A percentile compares a stretch with the other conserved stretches of the same genome.
Conservation (phyloP, 2,113 vertebrate genomes). For the Halcyon malimbica region DNA sequence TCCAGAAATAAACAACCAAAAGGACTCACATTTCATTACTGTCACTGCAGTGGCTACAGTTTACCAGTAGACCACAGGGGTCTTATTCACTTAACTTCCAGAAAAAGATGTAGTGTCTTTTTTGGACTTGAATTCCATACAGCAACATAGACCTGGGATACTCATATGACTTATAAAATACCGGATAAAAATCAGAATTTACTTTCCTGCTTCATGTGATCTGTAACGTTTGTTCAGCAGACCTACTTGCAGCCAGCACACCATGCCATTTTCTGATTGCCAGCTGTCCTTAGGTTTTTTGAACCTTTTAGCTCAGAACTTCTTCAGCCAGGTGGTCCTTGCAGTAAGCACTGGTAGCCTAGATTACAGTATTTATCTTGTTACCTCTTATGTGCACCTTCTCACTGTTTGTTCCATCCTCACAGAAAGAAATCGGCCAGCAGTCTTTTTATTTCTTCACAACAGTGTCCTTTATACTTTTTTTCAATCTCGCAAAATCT, state of each 20-base stretch:
- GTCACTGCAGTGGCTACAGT: background rate
- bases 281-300: background rate
- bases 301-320: background rate
- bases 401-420: background rate
- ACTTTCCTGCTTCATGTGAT: background rate
- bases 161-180: background rate
- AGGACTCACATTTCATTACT: background rate
- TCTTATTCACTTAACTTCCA: background rate
- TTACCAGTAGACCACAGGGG: background rate
- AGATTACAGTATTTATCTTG: background rate
- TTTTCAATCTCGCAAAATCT: background rate
- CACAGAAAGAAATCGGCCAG: background rate
- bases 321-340: background rate
- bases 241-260: background rate
- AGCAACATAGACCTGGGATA: background rate
- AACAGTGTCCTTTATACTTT: background rate
- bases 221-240: background rate
- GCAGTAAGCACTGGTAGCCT: background rate
- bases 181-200: background rate
- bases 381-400: background rate
- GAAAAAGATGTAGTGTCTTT: background rate
- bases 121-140: background rate
- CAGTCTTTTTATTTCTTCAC: constrained; percentile 20
- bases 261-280: background rate
- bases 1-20: constrained; percentile 33